phyloP scores from a whole-genome alignment of 1,140 invertebrate species.

The Scaptomyza graminum region DNA sequence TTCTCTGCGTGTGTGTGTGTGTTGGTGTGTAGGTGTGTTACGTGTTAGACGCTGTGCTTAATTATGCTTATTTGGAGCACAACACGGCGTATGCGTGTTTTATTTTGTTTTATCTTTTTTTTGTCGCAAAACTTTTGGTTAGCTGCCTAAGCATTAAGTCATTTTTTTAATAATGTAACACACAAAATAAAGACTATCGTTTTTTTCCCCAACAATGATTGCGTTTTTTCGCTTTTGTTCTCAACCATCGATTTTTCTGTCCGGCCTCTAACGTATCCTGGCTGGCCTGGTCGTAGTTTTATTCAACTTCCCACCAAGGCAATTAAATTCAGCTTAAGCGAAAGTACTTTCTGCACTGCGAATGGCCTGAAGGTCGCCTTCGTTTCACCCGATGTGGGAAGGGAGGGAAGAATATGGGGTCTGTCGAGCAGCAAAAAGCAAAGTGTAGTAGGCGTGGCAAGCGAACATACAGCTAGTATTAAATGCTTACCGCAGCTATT shows the following conservation, averaged over 20 bases:
- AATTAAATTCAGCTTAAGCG: constrained; percentile 64
- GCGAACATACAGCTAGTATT: background rate
- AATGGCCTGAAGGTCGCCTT: constrained; percentile 28
- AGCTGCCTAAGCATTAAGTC: constrained; percentile 51
- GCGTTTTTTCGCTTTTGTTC: constrained; percentile 2
- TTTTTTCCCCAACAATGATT: constrained; percentile 38
- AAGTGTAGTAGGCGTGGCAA: too few relatives aligned
- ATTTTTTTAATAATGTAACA: constrained; percentile 64
- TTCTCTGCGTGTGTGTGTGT: constrained; percentile 5
- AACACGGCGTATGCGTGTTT: constrained; percentile 64
- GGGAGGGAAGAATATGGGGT: too few relatives aligned
- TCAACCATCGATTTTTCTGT: constrained; percentile 30
- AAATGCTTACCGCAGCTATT: constrained; percentile 19
- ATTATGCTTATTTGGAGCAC: constrained; percentile 57
- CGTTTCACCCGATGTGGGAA: constrained; percentile 3
- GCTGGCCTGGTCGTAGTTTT: background rate
- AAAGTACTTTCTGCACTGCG: constrained; percentile 43
- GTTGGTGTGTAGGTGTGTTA: constrained; percentile 17
- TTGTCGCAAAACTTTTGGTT: background rate
- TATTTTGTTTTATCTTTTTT: constrained; percentile 20
- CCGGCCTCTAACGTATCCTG: constrained; percentile 19
- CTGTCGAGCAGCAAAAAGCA: constrained; percentile 9
- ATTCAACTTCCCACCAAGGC: constrained; percentile 30
- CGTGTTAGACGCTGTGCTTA: constrained; percentile 54
- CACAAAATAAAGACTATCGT: constrained; percentile 48